phyloP scores from a whole-genome alignment of 2,888 invertebrate genomes.

The Parapristionchus giblindavisi region DNA sequence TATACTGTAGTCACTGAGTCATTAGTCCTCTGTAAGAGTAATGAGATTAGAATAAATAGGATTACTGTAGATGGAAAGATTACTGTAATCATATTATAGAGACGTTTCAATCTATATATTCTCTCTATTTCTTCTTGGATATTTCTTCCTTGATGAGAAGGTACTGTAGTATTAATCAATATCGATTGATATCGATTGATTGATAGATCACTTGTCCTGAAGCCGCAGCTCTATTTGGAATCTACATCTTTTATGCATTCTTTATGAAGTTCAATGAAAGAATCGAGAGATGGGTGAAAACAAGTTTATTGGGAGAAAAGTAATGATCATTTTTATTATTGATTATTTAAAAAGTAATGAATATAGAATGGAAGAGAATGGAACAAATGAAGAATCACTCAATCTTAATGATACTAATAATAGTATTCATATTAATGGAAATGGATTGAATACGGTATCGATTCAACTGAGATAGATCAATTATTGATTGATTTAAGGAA shows the following conservation, averaged over 20 bases:
- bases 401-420: conserved; percentile 16
- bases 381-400: conserved; percentile 10
- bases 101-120: conserved; percentile 67
- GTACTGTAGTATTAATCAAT: conserved; percentile 27
- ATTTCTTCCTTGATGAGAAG: conserved; percentile 67
- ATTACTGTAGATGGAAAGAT: background rate
- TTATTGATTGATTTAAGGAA: too few species aligned
- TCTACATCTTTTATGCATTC: conserved; percentile 64
- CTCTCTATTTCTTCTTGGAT: conserved; percentile 61
- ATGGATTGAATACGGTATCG: background rate
- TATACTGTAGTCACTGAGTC: conserved; percentile 50
- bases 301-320: conserved; percentile 39
- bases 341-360: background rate
- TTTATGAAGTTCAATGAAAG: conserved; percentile 68
- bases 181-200: background rate
- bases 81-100: conserved; percentile 43
- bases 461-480: background rate
- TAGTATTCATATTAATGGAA: conserved; percentile 18
- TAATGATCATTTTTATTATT: background rate
- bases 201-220: conserved; percentile 64
- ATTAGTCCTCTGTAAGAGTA: background rate
- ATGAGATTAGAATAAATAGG: background rate
- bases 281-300: conserved; percentile 56
- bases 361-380: conserved; percentile 16
- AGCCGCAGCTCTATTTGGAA: conserved; percentile 58